Evolutionary conservation across 1,140 invertebrate genomes (phyloP).

Genomic region (Drosophila bipectinata): DNA sequence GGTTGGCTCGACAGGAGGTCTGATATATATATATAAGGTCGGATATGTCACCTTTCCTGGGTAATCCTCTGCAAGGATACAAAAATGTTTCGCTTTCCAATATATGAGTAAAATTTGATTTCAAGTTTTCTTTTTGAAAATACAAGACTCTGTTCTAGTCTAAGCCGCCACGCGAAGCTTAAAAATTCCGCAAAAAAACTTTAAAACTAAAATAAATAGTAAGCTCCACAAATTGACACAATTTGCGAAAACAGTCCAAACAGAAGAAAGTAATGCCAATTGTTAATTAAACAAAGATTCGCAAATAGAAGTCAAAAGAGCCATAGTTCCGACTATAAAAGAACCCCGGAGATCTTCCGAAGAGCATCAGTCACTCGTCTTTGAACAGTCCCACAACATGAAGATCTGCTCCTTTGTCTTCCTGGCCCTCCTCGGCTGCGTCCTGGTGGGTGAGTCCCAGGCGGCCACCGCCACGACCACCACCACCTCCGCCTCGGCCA

Average conservation of each 20-base stretch:
- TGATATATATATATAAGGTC: too few species aligned
- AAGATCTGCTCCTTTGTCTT: neutral
- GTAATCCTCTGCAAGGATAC: too few species aligned
- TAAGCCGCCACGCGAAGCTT: too few species aligned
- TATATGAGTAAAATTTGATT: too few species aligned
- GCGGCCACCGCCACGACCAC: neutral
- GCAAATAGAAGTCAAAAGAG: neutral
- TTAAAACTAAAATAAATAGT: neutral
- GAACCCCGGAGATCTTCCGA: neutral
- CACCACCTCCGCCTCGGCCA: neutral
- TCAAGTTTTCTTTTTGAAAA: too few species aligned
- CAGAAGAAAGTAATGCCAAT: neutral
- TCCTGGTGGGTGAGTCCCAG: neutral
- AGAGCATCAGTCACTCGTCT: neutral
- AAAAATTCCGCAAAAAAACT: neutral
- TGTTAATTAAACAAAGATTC: neutral
- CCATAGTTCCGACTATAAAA: slow-evolving; percentile 1
- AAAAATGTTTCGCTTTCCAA: too few species aligned
- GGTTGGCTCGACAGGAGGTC: too few species aligned
- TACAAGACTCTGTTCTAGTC: too few species aligned
- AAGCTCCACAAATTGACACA: neutral
- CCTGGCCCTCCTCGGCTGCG: neutral
- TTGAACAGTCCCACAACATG: neutral
- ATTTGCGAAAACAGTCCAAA: neutral
- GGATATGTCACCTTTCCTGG: too few species aligned